Conservation (phyloP, 2,888 invertebrate genomes). For the Cotesia congregata region DNA sequence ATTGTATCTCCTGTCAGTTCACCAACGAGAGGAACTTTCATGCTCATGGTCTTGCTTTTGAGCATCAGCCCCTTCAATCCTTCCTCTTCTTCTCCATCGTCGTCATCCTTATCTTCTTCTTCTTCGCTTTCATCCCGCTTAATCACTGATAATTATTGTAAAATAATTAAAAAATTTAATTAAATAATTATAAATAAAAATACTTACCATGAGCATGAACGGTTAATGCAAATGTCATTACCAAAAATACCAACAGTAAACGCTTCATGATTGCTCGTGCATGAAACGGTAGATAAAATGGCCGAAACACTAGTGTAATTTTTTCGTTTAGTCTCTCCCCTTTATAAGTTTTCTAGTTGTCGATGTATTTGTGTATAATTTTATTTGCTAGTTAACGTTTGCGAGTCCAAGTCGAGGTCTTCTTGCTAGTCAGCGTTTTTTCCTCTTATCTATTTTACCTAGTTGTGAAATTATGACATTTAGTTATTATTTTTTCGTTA, state of each 20-base stretch:
- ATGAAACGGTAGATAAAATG: neutral
- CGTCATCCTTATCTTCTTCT: slow-evolving; percentile 41
- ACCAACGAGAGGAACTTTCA: slow-evolving; percentile 45
- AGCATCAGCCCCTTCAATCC: slow-evolving; percentile 18
- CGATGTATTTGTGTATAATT: neutral
- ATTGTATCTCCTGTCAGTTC: rapidly evolving
- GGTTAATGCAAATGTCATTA: slow-evolving; percentile 34
- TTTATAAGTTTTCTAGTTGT: neutral
- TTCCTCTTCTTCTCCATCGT: neutral
- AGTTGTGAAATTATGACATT: too few relatives aligned
- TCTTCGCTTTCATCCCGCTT: neutral
- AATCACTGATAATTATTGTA: neutral
- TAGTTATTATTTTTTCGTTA: too few relatives aligned
- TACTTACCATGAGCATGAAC: slow-evolving; percentile 44
- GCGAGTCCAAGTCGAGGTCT: neutral
- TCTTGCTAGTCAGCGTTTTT: neutral
- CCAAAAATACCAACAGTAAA: slow-evolving; percentile 35
- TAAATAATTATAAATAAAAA: slow-evolving; percentile 5
- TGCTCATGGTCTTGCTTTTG: rapidly evolving
- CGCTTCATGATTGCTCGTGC: slow-evolving; percentile 43
- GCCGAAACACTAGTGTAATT: neutral
- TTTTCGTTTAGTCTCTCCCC: neutral
- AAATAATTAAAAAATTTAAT: too few relatives aligned
- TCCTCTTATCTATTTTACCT: too few relatives aligned
- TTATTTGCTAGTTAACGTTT: neutral